These are phyloP conservation scores for Lucilia sericata DNA, from an alignment of 1,140 invertebrate species.

Conservation along the genomic window DNA sequence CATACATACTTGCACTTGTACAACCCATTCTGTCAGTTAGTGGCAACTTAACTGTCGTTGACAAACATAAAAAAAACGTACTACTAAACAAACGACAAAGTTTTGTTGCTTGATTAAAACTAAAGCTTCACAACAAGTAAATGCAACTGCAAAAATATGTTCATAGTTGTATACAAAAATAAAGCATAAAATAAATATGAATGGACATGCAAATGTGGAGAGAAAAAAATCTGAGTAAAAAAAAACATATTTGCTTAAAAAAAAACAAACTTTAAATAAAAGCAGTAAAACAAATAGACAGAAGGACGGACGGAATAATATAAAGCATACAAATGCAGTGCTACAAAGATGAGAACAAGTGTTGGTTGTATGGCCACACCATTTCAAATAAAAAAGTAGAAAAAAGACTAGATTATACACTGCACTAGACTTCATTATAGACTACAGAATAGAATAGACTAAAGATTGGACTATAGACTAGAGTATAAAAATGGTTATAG, in stretches of 20 bases:
- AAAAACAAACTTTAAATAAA: neutral
- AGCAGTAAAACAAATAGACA: neutral
- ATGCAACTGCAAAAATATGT: neutral
- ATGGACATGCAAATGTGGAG: neutral
- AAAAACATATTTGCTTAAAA: neutral
- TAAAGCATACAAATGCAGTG: neutral
- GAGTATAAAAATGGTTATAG: no score
- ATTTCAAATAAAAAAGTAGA: neutral
- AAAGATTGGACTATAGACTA: no score
- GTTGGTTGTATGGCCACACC: neutral
- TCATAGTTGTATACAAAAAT: no score
- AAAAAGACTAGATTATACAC: no score
- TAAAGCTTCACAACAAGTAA: neutral
- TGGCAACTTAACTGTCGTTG: neutral
- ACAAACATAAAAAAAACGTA: neutral
- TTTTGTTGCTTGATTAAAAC: slow-evolving; percentile 2
- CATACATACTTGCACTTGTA: neutral
- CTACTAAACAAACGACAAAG: neutral
- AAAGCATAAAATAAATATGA: neutral
- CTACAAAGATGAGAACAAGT: neutral
- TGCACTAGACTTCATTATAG: no score
- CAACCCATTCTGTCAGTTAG: neutral
- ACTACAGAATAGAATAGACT: no score
- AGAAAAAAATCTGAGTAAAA: neutral
- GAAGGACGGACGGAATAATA: neutral